phyloP scores from a whole-genome alignment of 2,113 vertebrate genomes.

The Naja naja region DNA sequence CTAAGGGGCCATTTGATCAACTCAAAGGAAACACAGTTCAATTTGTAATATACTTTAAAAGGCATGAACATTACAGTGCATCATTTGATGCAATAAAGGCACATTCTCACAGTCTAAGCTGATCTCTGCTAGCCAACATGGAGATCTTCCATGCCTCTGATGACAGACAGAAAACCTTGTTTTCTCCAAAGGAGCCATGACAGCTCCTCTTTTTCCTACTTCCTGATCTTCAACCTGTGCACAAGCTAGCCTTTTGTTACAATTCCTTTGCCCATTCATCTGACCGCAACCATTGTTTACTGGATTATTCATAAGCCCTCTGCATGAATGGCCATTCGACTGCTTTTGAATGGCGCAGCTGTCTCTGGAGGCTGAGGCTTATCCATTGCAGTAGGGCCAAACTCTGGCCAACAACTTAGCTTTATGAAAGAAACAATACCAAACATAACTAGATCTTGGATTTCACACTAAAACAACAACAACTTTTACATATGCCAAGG shows the following conservation, averaged over 20 bases:
- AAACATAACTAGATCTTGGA: not conserved
- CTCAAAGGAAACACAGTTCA: not conserved
- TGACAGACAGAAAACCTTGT: not conserved
- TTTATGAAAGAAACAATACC: not conserved
- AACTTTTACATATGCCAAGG: not conserved
- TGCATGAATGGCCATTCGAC: not conserved
- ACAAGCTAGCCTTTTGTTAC: not conserved
- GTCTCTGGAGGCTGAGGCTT: not conserved
- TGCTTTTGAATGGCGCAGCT: not conserved
- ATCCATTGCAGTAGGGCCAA: not conserved
- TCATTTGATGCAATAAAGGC: not conserved
- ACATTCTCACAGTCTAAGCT: not conserved
- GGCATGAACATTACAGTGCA: not conserved
- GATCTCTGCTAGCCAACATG: not conserved
- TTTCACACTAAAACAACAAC: not conserved
- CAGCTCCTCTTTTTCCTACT: not conserved
- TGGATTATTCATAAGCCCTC: not conserved
- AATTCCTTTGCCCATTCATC: not conserved
- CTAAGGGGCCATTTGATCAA: not conserved
- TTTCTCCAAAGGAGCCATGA: not conserved
- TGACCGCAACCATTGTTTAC: not conserved
- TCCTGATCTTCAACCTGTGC: not conserved
- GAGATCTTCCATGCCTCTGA: not conserved
- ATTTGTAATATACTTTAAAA: slow-evolving; percentile 11
- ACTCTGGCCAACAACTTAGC: not conserved